Evolutionary conservation across 2,888 invertebrate species (phyloP), one percentile per base, ranked within the genome.

Genomic region (Agonopterix heracliana): DNA sequence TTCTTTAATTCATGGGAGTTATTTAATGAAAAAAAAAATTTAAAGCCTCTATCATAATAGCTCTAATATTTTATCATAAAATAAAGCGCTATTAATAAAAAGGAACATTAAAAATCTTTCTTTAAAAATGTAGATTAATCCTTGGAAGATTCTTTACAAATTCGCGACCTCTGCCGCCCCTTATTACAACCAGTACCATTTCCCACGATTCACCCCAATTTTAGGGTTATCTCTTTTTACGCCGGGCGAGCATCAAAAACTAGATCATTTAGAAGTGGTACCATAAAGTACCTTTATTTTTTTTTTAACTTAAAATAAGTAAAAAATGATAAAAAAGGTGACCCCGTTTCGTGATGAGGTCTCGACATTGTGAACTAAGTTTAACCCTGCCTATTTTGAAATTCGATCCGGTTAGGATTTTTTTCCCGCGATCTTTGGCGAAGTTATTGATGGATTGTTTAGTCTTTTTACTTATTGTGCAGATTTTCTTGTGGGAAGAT

Each of bases 321-420:
- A 52, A 68, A 74, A 78, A 77, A 64, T 56, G 57, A 56, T 58
- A 64, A 74, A 76, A 72, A 68, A 45, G 62, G 66, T 86, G 84
- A 87, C 85, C 86, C 85, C 73, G 75, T 79, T 77, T 64, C 61
- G 58, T 81, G 84, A 85, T 84, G 85, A 86, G 86, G 86, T 86
- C 81, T 61, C 74, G 83, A 82, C 78, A 81, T 64, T 73, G 80
- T 74, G 82, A 82, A 78, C 81, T 71, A 61, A 66, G 74, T 69
- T 79, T 82, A 84, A 85, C 84, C 84, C 78, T 66, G 71, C 66
- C 68, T 61, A 71, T 69, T 81, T 74, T 76, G 87, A 78, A 83
- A 88, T 85, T 77, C 74, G 85, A 88, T 87, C 74, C 64, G 68
- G 72, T 78, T 71, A 56, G 44, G 43, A 58, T 59, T 63, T 63